phyloP scores from a whole-genome alignment of 2,797 vertebrate genomes.

The Acropternis orthonyx region DNA sequence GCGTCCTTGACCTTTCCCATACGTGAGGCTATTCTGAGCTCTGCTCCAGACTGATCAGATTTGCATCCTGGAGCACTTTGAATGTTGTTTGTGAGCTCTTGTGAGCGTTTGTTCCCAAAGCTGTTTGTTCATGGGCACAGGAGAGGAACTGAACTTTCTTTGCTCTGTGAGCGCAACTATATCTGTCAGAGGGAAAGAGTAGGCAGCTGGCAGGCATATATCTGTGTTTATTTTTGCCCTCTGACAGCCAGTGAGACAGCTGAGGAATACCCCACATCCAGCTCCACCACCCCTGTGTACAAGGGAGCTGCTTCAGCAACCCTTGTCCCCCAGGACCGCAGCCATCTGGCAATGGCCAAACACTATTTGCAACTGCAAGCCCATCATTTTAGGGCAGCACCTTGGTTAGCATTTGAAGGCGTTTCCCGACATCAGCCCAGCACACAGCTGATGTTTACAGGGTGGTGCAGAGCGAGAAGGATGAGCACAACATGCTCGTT shows the following conservation, averaged over 20 bases:
- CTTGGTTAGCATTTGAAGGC: background rate
- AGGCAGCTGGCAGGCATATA: slow-evolving; percentile 18
- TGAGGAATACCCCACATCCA: background rate
- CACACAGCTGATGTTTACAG: background rate
- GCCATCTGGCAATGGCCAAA: background rate
- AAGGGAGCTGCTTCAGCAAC: background rate
- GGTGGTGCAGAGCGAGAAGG: background rate
- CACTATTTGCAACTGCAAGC: background rate
- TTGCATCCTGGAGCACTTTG: background rate
- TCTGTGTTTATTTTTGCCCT: slow-evolving; percentile 33
- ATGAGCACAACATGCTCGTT: background rate
- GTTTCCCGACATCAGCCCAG: background rate
- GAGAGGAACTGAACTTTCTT: slow-evolving; percentile 1
- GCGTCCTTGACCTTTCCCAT: slow-evolving; percentile 51
- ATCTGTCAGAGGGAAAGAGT: background rate
- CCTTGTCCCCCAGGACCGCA: rapidly evolving
- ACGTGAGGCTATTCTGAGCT: slow-evolving; percentile 44
- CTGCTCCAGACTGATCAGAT: slow-evolving; percentile 25
- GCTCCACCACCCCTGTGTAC: background rate
- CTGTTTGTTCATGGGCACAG: background rate
- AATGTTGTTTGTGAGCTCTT: slow-evolving; percentile 19
- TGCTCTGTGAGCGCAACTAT: background rate
- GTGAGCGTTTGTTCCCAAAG: slow-evolving; percentile 1
- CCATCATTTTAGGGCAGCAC: background rate
- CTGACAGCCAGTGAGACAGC: background rate